Percentiles rank a stretch among this genome's conserved stretches.
Conservation (phyloP, 2,888 invertebrate species). For the Drosophila acutilabella region DNA sequence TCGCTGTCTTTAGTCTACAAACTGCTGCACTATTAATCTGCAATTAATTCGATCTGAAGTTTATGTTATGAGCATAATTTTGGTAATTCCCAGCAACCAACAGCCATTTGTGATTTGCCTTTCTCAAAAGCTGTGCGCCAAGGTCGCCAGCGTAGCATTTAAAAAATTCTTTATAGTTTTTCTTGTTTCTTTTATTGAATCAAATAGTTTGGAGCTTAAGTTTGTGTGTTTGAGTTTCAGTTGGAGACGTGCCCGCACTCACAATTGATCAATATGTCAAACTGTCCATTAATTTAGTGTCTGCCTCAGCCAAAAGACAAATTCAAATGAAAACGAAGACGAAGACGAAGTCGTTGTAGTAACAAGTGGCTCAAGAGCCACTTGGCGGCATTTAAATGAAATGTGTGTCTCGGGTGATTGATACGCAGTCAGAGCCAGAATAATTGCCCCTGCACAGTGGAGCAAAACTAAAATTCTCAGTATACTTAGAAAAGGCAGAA, state of each 20-base stretch:
- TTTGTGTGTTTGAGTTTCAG: constrained; percentile 25
- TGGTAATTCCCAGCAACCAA: constrained; percentile 32
- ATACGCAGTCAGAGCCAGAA: constrained; percentile 5
- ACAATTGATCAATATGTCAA: constrained; percentile 76
- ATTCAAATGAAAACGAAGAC: constrained; percentile 5
- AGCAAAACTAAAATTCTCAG: background rate
- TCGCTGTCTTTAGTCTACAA: constrained; percentile 7
- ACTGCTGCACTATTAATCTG: constrained; percentile 19
- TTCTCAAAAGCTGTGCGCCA: constrained; percentile 37
- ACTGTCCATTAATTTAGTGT: constrained; percentile 59
- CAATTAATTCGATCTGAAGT: constrained; percentile 21
- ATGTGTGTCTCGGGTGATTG: constrained; percentile 28
- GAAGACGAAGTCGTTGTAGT: constrained; percentile 13
- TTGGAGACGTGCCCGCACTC: constrained; percentile 70
- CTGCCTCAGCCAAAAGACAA: constrained; percentile 1
- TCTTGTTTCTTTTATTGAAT: constrained; percentile 9
- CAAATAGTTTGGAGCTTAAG: constrained; percentile 4
- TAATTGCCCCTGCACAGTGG: constrained; percentile 29
- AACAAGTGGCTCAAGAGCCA: constrained; percentile 20
- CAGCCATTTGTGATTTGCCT: constrained; percentile 41
- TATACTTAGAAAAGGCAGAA: no score
- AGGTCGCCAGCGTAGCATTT: constrained; percentile 55
- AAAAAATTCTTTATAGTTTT: constrained; percentile 50
- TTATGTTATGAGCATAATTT: constrained; percentile 25
- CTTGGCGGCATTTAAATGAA: constrained; percentile 31